phyloP scores from a whole-genome alignment of 2,888 invertebrate species.

The Anodontia alba region DNA sequence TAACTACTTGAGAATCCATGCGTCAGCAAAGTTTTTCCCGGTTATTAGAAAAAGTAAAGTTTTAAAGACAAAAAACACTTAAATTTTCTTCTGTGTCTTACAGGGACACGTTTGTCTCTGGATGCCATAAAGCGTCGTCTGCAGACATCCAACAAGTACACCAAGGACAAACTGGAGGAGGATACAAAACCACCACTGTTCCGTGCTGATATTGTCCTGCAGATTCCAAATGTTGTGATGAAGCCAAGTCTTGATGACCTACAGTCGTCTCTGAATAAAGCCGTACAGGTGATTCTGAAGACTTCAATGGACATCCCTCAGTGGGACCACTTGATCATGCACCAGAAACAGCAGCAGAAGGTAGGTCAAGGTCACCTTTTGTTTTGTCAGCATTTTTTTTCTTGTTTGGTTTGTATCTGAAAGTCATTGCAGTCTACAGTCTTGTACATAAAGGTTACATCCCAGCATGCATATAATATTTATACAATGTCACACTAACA shows the following conservation, averaged over 20 bases:
- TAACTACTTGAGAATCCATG: no score
- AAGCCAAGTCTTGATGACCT: slow-evolving; percentile 96
- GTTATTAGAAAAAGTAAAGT: no score
- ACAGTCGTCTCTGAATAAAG: slow-evolving; percentile 92
- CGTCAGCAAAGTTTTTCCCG: no score
- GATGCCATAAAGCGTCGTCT: slow-evolving; percentile 84
- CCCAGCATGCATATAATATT: neutral
- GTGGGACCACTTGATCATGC: slow-evolving; percentile 91
- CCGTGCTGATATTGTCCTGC: slow-evolving; percentile 91
- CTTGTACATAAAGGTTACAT: neutral
- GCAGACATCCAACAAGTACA: slow-evolving; percentile 82
- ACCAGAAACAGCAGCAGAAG: slow-evolving; percentile 83
- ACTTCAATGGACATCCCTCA: slow-evolving; percentile 96
- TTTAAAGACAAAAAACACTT: no score
- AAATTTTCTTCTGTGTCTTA: no score
- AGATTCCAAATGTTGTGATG: slow-evolving; percentile 95
- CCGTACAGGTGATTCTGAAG: slow-evolving; percentile 93
- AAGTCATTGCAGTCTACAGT: neutral
- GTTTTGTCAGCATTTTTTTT: no score
- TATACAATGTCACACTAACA: no score
- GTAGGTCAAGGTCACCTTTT: slow-evolving; percentile 49
- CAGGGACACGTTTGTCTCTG: slow-evolving; percentile 83
- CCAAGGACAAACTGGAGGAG: slow-evolving; percentile 75
- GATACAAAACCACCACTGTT: slow-evolving; percentile 87
- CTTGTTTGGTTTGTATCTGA: neutral